Percentiles rank a stretch among this genome's conserved stretches.
These are phyloP conservation scores for Athene noctua DNA, from an alignment of 2,113 vertebrate genomes.

Conservation along the genomic window DNA sequence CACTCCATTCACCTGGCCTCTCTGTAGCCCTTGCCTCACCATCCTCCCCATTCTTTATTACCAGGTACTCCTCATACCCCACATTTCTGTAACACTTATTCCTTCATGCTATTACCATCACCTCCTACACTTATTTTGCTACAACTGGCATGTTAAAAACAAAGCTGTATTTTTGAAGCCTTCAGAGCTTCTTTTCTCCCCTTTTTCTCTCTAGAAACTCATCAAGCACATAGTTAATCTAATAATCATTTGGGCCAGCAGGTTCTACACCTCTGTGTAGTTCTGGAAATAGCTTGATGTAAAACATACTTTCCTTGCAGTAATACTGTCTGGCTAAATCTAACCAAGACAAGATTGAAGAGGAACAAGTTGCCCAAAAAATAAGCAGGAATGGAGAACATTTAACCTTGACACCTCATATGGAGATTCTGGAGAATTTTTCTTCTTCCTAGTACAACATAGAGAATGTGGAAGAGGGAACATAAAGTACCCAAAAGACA, in stretches of 20 bases:
- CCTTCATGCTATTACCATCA: background rate
- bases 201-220: background rate
- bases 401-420: background rate
- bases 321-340: background rate
- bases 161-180: no score
- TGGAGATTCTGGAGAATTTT: background rate
- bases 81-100: background rate
- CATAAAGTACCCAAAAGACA: background rate
- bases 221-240: background rate
- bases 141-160: background rate
- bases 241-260: background rate
- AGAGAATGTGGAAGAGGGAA: background rate
- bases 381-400: background rate
- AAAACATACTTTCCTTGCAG: background rate
- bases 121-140: background rate
- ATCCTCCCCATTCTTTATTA: background rate
- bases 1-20: background rate
- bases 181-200: background rate
- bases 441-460: background rate
- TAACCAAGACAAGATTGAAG: background rate
- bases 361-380: background rate
- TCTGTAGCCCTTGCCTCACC: background rate
- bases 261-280: background rate
- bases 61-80: background rate
- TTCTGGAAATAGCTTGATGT: background rate